These are phyloP conservation scores for Pammene fasciana DNA, from an alignment of 2,888 invertebrate genomes.

Conservation along the genomic window DNA sequence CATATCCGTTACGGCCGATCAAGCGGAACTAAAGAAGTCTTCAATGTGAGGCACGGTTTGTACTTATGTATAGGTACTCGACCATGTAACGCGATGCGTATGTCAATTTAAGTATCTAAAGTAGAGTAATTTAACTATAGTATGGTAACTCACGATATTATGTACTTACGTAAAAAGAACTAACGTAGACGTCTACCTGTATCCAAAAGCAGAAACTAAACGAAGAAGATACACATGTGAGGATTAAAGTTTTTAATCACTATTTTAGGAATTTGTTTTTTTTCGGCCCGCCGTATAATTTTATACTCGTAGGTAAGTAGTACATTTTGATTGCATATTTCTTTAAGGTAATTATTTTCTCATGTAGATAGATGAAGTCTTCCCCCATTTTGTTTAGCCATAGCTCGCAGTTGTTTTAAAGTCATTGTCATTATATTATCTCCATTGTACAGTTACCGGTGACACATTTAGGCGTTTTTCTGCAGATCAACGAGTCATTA, in stretches of 20 bases:
- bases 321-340: neutral
- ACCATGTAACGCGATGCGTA: constrained; percentile 33
- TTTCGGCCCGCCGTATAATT: neutral
- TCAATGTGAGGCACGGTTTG: constrained; percentile 44
- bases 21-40: constrained; percentile 58
- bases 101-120: constrained; percentile 6
- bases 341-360: neutral
- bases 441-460: constrained; percentile 47
- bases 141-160: no score
- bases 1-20: constrained; percentile 60
- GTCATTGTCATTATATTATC: constrained; percentile 45
- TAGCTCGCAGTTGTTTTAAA: neutral
- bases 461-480: constrained; percentile 48
- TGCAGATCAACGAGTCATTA: constrained; percentile 46
- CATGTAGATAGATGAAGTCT: neutral
- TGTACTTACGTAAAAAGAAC: no score
- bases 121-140: no score
- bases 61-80: constrained; percentile 12
- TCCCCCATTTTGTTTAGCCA: constrained; percentile 21
- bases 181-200: no score
- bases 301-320: neutral
- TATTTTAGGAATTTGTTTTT: no score
- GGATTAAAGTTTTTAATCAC: no score
- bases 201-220: no score
- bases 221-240: no score